A percentile compares a stretch with the other conserved stretches of the same genome.
Evolutionary conservation across 2,113 vertebrate genomes (phyloP).

Genomic region (Ailurus styani): DNA sequence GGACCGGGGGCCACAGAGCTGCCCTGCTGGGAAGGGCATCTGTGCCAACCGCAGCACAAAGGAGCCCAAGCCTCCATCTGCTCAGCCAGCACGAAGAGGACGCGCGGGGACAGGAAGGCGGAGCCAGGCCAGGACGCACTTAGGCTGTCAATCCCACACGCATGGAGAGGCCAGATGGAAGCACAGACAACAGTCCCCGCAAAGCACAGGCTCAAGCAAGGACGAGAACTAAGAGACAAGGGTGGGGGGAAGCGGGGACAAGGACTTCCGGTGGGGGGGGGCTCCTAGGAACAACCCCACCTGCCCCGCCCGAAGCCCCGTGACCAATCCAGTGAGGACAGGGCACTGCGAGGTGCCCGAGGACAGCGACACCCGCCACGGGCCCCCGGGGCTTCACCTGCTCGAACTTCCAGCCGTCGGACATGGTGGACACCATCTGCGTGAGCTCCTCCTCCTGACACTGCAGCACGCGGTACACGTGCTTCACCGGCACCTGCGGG

Average conservation of each 20-base stretch:
- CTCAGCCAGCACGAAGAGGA: not conserved
- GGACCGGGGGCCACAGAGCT: not conserved
- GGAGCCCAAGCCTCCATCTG: not conserved
- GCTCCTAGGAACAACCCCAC: not conserved
- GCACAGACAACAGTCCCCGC: not conserved
- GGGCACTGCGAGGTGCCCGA: not conserved
- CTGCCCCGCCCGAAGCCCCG: fast-evolving
- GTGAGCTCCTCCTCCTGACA: constrained; percentile 99
- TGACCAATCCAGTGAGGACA: too few species aligned
- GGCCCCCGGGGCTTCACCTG: constrained; percentile 84
- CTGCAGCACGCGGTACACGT: constrained; percentile 97
- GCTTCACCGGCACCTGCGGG: constrained; percentile 92
- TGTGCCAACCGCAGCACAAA: not conserved
- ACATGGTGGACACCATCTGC: constrained; percentile 99
- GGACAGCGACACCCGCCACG: not conserved
- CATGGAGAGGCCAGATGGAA: not conserved
- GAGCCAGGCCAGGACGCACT: not conserved
- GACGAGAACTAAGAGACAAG: not conserved
- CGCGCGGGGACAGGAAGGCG: fast-evolving
- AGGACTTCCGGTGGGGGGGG: not conserved
- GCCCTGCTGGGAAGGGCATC: not conserved
- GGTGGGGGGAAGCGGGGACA: not conserved
- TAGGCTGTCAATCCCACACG: not conserved
- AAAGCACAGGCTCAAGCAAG: not conserved
- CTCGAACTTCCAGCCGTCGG: constrained; percentile 98